These are phyloP conservation scores for Tylochromis polylepis DNA, from an alignment of 2,113 vertebrate genomes.

Conservation along the genomic window DNA sequence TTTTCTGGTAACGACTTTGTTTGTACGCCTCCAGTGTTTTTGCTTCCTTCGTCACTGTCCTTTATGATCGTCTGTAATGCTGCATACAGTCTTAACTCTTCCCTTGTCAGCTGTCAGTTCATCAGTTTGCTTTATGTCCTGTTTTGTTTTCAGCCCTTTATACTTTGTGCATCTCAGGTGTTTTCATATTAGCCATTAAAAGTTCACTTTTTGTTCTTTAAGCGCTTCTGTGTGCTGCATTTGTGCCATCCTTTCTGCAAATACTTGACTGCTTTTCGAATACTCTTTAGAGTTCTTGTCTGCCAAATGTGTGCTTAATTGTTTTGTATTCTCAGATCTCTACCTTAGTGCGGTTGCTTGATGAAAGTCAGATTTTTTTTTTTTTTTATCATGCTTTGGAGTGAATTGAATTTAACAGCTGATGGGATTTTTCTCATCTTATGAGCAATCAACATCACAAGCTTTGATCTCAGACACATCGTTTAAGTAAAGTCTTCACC, in stretches of 20 bases:
- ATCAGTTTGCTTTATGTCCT: fast-evolving
- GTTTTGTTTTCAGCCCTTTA: background rate
- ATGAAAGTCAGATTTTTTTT: no score
- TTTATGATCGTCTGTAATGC: background rate
- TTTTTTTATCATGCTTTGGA: no score
- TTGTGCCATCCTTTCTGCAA: fast-evolving
- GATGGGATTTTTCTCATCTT: no score
- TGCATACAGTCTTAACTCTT: background rate
- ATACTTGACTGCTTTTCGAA: background rate
- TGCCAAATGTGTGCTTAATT: background rate
- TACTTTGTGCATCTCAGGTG: background rate
- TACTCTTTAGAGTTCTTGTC: background rate
- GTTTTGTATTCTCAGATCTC: background rate
- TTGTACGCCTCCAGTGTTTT: background rate
- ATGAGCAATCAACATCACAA: no score
- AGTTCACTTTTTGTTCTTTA: background rate
- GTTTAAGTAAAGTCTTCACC: no score
- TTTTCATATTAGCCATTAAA: background rate
- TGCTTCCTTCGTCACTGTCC: background rate
- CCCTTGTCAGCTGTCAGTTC: background rate
- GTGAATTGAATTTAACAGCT: no score
- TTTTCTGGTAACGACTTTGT: fast-evolving
- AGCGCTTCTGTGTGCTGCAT: fast-evolving
- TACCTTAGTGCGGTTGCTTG: no score
- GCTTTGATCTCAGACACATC: no score